Base-by-base conservation (phyloP, 2,113 vertebrate genomes). In the Pangasianodon hypophthalmus region DNA sequence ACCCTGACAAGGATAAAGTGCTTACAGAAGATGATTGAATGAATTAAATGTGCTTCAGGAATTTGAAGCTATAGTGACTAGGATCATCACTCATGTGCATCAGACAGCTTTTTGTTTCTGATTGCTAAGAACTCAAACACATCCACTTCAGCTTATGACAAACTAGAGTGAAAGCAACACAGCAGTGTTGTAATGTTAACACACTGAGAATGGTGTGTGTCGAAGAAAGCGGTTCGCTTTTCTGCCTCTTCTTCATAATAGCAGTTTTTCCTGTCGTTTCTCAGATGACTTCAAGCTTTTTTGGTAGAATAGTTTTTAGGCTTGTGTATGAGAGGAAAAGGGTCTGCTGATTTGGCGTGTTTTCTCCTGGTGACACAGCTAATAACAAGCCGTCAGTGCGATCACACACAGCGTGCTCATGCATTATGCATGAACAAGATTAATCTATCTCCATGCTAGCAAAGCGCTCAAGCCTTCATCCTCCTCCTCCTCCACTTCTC, bases 341-440 rank as follows among this genome's bases (percentile, higher is more conserved):
- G 82, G 81, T 89, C 85, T 90, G 88, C 91, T 88, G 90, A 85
- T 90, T 81, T 62, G 80, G 26, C 19, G 58, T 87, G 73, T 91
- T 77, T 90, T 92, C 41, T 87, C 73, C 37, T 46, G 26, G 69
- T 88, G 90, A 92, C 91, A 90, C 89, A 60, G 83, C 91, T 93
- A 92, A 92, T 91, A 91, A 92, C 89, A 52, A 82, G 52, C 86
- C 85, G 83, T 84, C 90, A 87, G 86, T 60, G 41, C n/a, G 89
- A 90, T 93, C 89, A 85, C 89, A 90, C 88, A 86, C 86, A 64
- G 88, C n/a, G 26, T 90, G 13, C 62, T 46, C 77, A 89, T 93
- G 91, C 75, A 93, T 92, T 87, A 92, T 92, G 84, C 90, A 93
- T 91, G 84, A 91, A 89, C 79, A 79, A 91, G 87, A 93, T 92